Percentiles rank a stretch among this genome's conserved stretches.
phyloP scores from a whole-genome alignment of 2,888 invertebrate species.

The Chamaedrilus cognettii region DNA sequence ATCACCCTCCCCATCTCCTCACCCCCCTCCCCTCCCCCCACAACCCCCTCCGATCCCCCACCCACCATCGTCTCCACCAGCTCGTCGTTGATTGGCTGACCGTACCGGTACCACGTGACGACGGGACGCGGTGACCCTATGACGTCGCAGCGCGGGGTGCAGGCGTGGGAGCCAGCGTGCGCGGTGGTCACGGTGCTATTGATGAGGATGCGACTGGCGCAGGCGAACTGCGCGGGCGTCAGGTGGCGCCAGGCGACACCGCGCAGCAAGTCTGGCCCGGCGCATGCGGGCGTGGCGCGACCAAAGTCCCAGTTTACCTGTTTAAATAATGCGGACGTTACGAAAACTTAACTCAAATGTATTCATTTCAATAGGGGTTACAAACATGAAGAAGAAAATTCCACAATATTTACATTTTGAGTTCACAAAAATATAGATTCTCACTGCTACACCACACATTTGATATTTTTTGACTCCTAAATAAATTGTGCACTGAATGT shows the following conservation, averaged over 20 bases:
- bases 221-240: conserved; percentile 35
- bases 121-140: conserved; percentile 31
- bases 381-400: no score
- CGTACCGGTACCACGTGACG: conserved; percentile 28
- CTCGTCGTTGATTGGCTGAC: background rate
- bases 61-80: background rate
- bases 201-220: conserved; percentile 30
- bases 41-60: background rate
- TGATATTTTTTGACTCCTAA: no score
- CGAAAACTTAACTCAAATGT: no score
- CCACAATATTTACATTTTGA: no score
- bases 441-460: no score
- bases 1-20: conserved; percentile 3
- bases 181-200: conserved; percentile 25
- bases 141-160: conserved; percentile 24
- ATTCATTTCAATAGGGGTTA: no score
- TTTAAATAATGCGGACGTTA: no score
- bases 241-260: conserved; percentile 36
- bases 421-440: no score
- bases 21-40: background rate
- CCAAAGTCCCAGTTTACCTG: conserved; percentile 38
- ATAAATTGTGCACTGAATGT: no score
- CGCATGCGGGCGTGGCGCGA: conserved; percentile 35
- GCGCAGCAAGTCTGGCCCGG: conserved; percentile 27
- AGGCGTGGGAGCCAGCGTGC: conserved; percentile 28